phyloP scores from a whole-genome alignment of 2,113 vertebrate genomes.

The Syngnathus typhle region DNA sequence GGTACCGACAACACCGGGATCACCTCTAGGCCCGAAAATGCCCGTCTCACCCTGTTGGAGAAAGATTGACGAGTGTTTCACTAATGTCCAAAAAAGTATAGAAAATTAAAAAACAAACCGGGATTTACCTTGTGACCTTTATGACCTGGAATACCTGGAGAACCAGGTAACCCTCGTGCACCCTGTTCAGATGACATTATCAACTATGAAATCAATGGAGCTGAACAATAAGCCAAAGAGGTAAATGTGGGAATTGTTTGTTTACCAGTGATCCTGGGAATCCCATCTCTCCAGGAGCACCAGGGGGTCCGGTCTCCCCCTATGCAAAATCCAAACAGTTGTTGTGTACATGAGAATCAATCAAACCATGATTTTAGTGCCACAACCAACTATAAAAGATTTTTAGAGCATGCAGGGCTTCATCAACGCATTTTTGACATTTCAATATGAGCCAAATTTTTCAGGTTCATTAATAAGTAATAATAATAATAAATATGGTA shows the following conservation, averaged over 20 bases:
- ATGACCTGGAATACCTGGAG: constrained; percentile 86
- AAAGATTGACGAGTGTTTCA: not conserved
- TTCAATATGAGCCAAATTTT: no score
- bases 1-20: constrained; percentile 78
- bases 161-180: constrained; percentile 89
- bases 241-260: not conserved
- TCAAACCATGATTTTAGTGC: not conserved
- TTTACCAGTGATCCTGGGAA: constrained; percentile 86
- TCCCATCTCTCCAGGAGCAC: constrained; percentile 81
- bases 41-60: constrained; percentile 79
- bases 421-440: no score
- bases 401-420: no score
- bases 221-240: not conserved
- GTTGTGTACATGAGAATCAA: not conserved
- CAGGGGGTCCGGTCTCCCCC: constrained; percentile 84
- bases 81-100: not conserved
- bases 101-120: not conserved
- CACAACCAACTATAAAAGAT: not conserved
- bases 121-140: constrained; percentile 83
- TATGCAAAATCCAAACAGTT: constrained; percentile 37
- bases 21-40: constrained; percentile 78
- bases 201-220: not conserved
- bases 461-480: no score
- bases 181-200: constrained; percentile 60
- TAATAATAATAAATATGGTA: no score